These are phyloP conservation scores for Argynnis bischoffii DNA, from an alignment of 2,888 invertebrate genomes.

Conservation along the genomic window DNA sequence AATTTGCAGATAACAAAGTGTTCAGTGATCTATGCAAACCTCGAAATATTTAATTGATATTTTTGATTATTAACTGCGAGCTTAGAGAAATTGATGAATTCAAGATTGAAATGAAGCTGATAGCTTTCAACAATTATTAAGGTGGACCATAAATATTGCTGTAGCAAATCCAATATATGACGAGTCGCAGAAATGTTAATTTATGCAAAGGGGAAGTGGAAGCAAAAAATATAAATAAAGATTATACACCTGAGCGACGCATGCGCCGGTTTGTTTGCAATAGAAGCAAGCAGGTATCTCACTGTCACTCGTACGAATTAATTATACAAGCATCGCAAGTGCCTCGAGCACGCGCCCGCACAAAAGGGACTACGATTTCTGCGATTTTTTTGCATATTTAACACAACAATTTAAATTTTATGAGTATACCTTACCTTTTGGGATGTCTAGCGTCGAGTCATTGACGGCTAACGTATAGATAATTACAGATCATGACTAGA, in stretches of 20 bases:
- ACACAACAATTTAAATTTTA: constrained; percentile 55
- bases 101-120: neutral
- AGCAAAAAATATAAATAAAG: constrained; percentile 74
- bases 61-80: neutral
- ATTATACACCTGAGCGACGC: constrained; percentile 77
- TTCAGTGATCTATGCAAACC: constrained; percentile 75
- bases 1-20: constrained; percentile 71
- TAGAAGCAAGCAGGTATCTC: constrained; percentile 62
- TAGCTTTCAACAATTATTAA: neutral
- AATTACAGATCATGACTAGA: constrained; percentile 71
- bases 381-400: constrained; percentile 46
- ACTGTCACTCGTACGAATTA: constrained; percentile 66
- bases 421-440: constrained; percentile 24
- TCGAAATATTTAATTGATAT: constrained; percentile 49
- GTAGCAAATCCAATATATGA: constrained; percentile 24
- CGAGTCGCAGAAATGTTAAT: constrained; percentile 66
- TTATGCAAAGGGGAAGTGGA: constrained; percentile 80
- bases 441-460: constrained; percentile 21
- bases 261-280: constrained; percentile 62
- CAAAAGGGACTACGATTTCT: constrained; percentile 50
- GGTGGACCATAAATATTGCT: constrained; percentile 8
- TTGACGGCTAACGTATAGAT: constrained; percentile 41
- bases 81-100: neutral
- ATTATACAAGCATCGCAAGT: constrained; percentile 62
- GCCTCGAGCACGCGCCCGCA: constrained; percentile 56